A percentile compares a stretch with the other conserved stretches of the same genome.
Conservation (phyloP, 2,113 vertebrate species). For the Centropristis striata region DNA sequence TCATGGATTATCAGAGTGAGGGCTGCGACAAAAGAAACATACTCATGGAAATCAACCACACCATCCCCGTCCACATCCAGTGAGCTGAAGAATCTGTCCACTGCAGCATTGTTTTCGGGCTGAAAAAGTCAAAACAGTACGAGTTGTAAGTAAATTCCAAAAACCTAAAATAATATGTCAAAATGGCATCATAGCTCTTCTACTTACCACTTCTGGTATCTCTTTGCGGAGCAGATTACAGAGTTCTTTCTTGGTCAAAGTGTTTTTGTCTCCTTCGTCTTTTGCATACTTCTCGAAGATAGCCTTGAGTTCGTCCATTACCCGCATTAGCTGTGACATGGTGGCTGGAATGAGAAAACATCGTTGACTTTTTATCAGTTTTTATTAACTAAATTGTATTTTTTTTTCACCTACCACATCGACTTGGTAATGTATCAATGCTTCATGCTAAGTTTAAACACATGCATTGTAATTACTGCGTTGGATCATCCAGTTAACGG, state of each 20-base stretch:
- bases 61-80: not conserved
- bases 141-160: not conserved
- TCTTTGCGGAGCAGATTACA: not conserved
- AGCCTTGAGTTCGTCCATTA: not conserved
- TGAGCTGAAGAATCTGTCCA: not conserved
- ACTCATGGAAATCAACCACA: not conserved
- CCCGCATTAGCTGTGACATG: not conserved
- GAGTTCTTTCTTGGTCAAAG: not conserved
- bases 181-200: not conserved
- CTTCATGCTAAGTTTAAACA: not conserved
- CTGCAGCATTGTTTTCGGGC: accelerated
- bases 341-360: not conserved
- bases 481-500: not conserved
- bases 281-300: not conserved
- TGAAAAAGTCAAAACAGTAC: not conserved
- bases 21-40: not conserved
- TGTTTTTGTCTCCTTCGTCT: not conserved
- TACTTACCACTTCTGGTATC: not conserved
- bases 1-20: not conserved
- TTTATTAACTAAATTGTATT: not conserved
- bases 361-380: not conserved
- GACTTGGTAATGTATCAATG: too few relatives aligned
- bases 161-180: not conserved
- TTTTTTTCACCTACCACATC: too few relatives aligned
- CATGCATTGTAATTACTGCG: not conserved